phyloP scores from a whole-genome alignment of 30 jellyfish, hydroid and myxozoan genomes.

The Aurelia sp. region DNA sequence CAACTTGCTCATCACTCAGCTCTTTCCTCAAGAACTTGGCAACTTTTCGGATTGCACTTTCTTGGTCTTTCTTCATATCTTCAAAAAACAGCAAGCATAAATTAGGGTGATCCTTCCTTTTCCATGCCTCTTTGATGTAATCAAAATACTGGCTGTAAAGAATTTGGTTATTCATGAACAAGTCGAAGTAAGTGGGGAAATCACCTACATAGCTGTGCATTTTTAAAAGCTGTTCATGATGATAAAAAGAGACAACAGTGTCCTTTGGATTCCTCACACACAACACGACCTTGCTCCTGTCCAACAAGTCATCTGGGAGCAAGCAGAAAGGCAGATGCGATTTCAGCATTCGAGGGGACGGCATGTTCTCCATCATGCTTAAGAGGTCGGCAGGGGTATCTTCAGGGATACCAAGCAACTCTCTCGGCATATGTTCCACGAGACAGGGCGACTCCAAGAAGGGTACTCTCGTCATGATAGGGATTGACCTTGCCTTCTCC shows the following conservation, averaged over 20 bases:
- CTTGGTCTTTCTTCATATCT: constrained; percentile 8
- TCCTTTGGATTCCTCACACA: constrained; percentile 49
- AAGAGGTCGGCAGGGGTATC: too few relatives aligned
- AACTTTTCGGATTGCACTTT: neutral
- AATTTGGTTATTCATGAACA: constrained; percentile 14
- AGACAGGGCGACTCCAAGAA: neutral
- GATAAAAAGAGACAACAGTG: constrained; percentile 26
- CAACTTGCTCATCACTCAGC: neutral
- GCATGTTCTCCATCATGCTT: constrained; percentile 3
- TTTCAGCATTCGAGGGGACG: constrained; percentile 16
- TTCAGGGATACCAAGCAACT: too few relatives aligned
- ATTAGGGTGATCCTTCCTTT: constrained; percentile 18
- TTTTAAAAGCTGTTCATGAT: neutral
- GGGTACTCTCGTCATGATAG: neutral
- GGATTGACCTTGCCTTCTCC: neutral
- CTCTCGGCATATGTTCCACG: neutral
- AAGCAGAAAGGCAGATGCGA: constrained; percentile 31
- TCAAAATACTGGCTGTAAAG: constrained; percentile 25
- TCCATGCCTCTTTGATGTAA: constrained; percentile 23
- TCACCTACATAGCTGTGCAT: neutral
- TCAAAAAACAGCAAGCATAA: constrained; percentile 11
- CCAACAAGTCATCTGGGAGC: constrained; percentile 29
- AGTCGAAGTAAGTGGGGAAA: constrained; percentile 7
- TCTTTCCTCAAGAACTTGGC: neutral
- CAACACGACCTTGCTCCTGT: constrained; percentile 13